Conservation (phyloP, 2,797 vertebrate genomes). For the Galaxias olidus region DNA sequence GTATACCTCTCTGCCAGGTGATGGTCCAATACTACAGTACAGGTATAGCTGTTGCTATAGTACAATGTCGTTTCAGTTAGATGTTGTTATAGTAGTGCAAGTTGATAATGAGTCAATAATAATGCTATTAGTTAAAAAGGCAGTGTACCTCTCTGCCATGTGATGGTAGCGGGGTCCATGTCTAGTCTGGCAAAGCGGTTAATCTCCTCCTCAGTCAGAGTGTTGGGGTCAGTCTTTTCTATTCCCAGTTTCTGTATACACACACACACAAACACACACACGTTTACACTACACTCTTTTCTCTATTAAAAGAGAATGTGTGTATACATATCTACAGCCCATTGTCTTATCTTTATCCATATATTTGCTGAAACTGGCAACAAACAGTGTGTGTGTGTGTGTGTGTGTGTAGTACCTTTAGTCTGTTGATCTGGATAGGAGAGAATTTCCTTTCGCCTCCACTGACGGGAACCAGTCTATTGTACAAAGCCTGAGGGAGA, state of each 20-base stretch:
- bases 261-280: constrained; percentile 25
- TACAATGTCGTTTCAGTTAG: no score
- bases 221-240: constrained; percentile 84
- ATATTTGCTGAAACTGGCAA: background rate
- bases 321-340: background rate
- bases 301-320: background rate
- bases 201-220: constrained; percentile 89
- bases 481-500: constrained; percentile 87
- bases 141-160: constrained; percentile 93
- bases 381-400: background rate
- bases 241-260: constrained; percentile 87
- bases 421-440: constrained; percentile 88
- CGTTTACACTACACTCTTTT: no score
- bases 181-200: constrained; percentile 89
- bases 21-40: no score
- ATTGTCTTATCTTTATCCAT: no score
- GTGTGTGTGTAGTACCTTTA: constrained; percentile 76
- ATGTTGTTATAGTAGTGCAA: no score
- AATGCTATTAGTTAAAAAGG: no score
- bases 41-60: no score
- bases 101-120: no score
- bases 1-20: constrained; percentile 96
- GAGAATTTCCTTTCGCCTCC: constrained; percentile 87
- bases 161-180: constrained; percentile 89
- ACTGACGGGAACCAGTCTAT: constrained; percentile 87